Evolutionary conservation across 2,797 vertebrate genomes (phyloP), one percentile per base, ranked within the genome.

Genomic region (Phrynocephalus vlangalii): DNA sequence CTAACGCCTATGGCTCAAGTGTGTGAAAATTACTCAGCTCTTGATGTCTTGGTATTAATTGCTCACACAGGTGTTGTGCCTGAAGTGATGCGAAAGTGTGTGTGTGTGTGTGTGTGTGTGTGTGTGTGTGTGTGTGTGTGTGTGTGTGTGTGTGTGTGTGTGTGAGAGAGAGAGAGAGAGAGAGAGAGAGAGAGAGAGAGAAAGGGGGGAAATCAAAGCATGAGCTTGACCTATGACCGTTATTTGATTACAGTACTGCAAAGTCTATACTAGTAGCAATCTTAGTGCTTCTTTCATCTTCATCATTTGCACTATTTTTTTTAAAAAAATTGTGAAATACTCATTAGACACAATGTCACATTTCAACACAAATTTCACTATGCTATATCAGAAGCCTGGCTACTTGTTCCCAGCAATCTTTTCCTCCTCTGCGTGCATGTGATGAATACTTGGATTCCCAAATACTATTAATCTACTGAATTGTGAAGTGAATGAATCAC

Each of bases 401-500:
- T 44, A 24, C 22, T 67, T 24, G 56, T 87, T 10, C 6, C 52
- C 75, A 87, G 22, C 9, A 11, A 76, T 66, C 3, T 30, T 38
- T 24, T 22, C 38, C 20, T 22, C 18, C 73, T 78, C 26, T 38
- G 30, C 50, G 18, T 63, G 28, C 76, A 30, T 44, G 72, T 50
- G 33, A 67, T 83, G 66, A 76, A 56, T 83, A 44, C 30, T 68
- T 70, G 38, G 44, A 82, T 24, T 66, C 72, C 33, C 67, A 76
- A 87, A 87, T 28, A 82, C 48, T 56, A 50, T 83, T 22, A 20
- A 20, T 83, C 63, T 56, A 56, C 80, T 50, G 50, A 82, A 33
- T 30, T 86, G 80, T 77, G 22, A 70, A 68, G 63, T 68, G 82
- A 82, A 77, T 77, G 72, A 87, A 78, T 22, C 38, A 83, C 73